phyloP scores from a whole-genome alignment of 2,113 vertebrate species.

The Terrapene triunguis region DNA sequence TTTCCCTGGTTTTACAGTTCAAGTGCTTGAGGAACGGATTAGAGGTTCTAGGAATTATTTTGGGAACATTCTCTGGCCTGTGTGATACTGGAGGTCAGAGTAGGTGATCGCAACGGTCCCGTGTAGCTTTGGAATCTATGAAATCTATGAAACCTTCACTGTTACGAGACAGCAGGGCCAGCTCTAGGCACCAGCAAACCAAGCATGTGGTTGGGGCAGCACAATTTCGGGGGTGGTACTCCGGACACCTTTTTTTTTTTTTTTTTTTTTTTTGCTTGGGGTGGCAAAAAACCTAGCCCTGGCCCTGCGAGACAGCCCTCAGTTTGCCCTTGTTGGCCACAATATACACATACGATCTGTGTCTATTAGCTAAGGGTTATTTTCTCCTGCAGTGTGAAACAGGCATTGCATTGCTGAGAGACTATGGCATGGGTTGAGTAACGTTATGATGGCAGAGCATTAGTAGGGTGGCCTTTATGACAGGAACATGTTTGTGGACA shows the following conservation, averaged over 20 bases:
- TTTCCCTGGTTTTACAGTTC: rapidly evolving
- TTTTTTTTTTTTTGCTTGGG: no score
- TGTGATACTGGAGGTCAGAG: neutral
- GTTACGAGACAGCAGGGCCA: neutral
- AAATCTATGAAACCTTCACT: neutral
- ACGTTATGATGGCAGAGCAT: neutral
- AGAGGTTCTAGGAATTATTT: neutral
- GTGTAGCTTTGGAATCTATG: neutral
- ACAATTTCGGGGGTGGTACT: no score
- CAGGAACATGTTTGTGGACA: rapidly evolving
- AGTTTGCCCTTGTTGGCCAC: neutral
- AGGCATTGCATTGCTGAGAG: neutral
- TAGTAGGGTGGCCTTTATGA: neutral
- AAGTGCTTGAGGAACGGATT: neutral
- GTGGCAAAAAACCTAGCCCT: no score
- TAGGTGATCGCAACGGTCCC: neutral
- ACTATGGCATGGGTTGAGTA: neutral
- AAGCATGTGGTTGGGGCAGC: no score
- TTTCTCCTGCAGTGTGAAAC: neutral
- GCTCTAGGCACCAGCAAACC: no score
- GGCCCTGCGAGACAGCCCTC: neutral
- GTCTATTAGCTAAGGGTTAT: neutral
- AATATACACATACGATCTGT: rapidly evolving
- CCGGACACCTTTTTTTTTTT: no score
- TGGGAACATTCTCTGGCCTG: neutral